Evolutionary conservation across 2,797 vertebrate species (phyloP), one percentile per base, ranked within the genome.

Genomic region (Galago senegalensis): DNA sequence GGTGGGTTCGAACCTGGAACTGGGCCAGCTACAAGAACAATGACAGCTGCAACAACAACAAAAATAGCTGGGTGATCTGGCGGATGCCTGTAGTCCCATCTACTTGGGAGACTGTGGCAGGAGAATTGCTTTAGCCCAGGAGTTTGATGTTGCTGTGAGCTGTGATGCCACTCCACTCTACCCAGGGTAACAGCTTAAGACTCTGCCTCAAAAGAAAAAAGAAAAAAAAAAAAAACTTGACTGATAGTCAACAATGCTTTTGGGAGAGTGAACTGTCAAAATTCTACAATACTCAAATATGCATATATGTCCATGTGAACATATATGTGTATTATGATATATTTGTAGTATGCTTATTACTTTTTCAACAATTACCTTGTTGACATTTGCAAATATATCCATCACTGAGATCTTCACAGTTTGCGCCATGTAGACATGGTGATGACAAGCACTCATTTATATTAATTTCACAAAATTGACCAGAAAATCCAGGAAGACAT

Each of bases 371-470:
- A 69, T 98, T 98, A 99, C 99, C 99, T 99, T 99, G 98, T 97
- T 98, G 98, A 98, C 99, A 99, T 98, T 99, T 99, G 98, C 99
- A 99, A 97, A 98, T 96, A 96, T 99, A 99, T 97, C 98, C 98
- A 97, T 99, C 99, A 97, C 99, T 98, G 93, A 98, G 98, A 98
- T 99, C 99, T 98, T 99, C 98, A 98, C 99, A 99, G 96, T 99
- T 97, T 94, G 98, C 98, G 46, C 98, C 98, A 18, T 99, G 98
- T 73, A 98, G 98, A 98, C 99, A 99, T 67, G 99, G 99, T 95
- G 98, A 99, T 95, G 99, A 99, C 97, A 98, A 98, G 94, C 99
- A 99, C 97, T 99, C 99, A 97, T 99, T 99, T 98, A 99, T 97
- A 96, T 99, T 99, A 95, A 99, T 98, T 98, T 99, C 99, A 98